Evolutionary conservation across 2,888 invertebrate genomes (phyloP), one percentile per base, ranked within the genome.

Genomic region (Ectobius pallidus): DNA sequence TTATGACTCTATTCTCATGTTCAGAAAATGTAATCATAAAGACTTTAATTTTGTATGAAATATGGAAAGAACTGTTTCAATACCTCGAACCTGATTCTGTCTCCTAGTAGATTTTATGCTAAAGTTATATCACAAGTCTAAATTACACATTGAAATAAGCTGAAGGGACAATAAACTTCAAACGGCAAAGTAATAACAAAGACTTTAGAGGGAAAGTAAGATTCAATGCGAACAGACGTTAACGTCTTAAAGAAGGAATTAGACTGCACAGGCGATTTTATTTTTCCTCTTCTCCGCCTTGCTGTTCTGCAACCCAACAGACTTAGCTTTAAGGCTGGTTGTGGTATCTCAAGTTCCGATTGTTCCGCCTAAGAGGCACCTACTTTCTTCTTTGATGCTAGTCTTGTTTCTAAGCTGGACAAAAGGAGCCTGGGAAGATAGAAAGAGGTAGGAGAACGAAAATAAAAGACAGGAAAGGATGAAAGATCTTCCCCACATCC

Each of bases 321-420:
- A 30, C 27, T 58, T 58, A 25, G 27, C 27, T 58, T 16, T 58
- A 32, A 58, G 58, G 58, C 58, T 7, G 58, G 58, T 32, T 30
- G 58, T 25, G 58, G 58, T 30, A n/a, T 58, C 58, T 55, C 3
- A 14, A 27, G 27, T 27, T 55, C 55, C 25, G 58, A 58, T 58
- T 58, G 58, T 58, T 58, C 58, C 16, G n/a, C 30, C 30, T 32
- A 58, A 58, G 58, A 58, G 58, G 27, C 22, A 11, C 52, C 25
- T 52, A 25, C 46, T 46, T 34, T n/a, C n/a, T 14, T 46, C 32
- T 58, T 58, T 58, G 58, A 58, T 58, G 30, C 27, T 30, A 7
- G 27, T 58, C 58, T 58, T 58, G 32, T 14, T 58, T 58, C 58
- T 58, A 58, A 32, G n/a, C 58, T 30, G 30, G 58, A 58, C 58